Conservation (phyloP, 2,888 invertebrate genomes). For the Exocentrus adspersus region DNA sequence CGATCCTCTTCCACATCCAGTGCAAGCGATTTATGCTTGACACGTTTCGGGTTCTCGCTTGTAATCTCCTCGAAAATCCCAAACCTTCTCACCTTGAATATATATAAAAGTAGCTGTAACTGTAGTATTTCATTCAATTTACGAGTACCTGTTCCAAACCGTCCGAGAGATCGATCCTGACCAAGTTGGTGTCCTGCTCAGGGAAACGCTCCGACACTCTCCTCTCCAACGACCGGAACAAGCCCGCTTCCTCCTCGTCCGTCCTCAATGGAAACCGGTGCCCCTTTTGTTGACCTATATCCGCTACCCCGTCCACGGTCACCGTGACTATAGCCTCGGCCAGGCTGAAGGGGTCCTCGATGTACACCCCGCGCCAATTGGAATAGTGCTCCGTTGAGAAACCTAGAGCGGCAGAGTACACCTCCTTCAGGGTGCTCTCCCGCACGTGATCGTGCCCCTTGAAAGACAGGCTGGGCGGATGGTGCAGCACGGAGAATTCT, state of each 20-base stretch:
- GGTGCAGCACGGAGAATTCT: slow-evolving; percentile 75
- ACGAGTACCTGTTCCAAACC: slow-evolving; percentile 74
- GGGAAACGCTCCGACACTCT: slow-evolving; percentile 71
- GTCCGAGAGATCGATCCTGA: slow-evolving; percentile 73
- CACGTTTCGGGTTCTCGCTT: slow-evolving; percentile 52
- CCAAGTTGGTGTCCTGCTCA: slow-evolving; percentile 69
- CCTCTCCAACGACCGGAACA: slow-evolving; percentile 69
- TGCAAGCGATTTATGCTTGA: slow-evolving; percentile 52
- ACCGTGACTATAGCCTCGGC: slow-evolving; percentile 78
- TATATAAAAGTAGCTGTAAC: no score
- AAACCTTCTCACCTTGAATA: slow-evolving; percentile 62
- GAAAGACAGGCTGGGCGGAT: slow-evolving; percentile 76
- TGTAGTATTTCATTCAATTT: slow-evolving; percentile 58
- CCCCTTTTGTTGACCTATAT: slow-evolving; percentile 66
- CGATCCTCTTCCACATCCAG: slow-evolving; percentile 68
- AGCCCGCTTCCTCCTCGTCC: slow-evolving; percentile 72
- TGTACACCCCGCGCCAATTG: slow-evolving; percentile 75
- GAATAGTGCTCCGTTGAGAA: slow-evolving; percentile 76
- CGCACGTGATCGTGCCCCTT: slow-evolving; percentile 71
- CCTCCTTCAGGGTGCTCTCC: slow-evolving; percentile 75
- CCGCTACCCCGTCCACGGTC: slow-evolving; percentile 75
- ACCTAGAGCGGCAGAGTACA: slow-evolving; percentile 77
- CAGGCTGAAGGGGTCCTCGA: slow-evolving; percentile 76
- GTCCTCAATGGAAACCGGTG: slow-evolving; percentile 69
- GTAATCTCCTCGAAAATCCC: slow-evolving; percentile 56